Evolutionary conservation across 2,888 invertebrate species (phyloP), one percentile per base, ranked within the genome.

Genomic region (Sipha maydis): DNA sequence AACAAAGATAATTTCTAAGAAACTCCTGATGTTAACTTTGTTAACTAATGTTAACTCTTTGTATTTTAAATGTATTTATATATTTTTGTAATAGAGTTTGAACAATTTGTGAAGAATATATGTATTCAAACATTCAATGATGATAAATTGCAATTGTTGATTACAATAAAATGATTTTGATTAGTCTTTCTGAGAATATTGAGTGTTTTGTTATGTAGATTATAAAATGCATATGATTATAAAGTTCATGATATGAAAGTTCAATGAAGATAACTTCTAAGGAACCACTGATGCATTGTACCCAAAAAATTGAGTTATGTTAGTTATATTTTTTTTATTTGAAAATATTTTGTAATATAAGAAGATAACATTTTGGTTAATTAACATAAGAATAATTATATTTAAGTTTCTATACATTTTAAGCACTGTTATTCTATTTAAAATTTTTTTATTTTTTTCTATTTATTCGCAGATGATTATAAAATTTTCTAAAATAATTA

Each of bases 121-220:
- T 25, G 25, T 25, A 67, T 38, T 41, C 21, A 38, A 61, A 61
- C n/a, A n/a, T 80, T 80, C 54, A 38, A 83, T 84, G 75, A 75
- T 75, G 83, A 84, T n/a, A n/a, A 34, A 61, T 38, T 73, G 54
- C 54, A 31, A n/a, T 56, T 75, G 1, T 25, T 54, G 54, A 69
- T 69, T 25, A 69, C 28, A 69, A n/a, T 14, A 79, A 71, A 31
- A 56, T 56, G 67, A 76, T 83, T 77, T 48, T 76, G 83, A 89
- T 83, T 89, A 83, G 69, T 77, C 69, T 83, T 89, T 71, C 86
- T 82, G 79, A 85, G 28, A 28, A 69, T 69, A 69, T 28, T 14
- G 1, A n/a, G 73, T 2, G 56, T 71, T 69, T 31, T 56, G 3
- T 61, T 61, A 21, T 61, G 21, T 21, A 25, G 25, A 21, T 61